Evolutionary conservation across 2,888 invertebrate genomes (phyloP), one percentile per base, ranked within the genome.

Genomic region (Ormia ochracea): DNA sequence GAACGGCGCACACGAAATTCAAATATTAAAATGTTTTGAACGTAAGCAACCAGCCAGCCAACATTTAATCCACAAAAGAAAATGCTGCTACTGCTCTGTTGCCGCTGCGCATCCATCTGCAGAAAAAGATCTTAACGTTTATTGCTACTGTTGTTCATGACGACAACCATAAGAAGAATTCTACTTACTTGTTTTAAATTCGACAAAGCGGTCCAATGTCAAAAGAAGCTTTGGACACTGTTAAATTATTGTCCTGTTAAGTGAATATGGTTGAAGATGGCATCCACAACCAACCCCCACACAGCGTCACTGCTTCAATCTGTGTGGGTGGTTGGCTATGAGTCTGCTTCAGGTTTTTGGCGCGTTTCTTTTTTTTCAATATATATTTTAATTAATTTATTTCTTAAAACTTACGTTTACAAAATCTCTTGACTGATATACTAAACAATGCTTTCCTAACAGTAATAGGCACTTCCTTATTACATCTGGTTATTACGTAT

Each of bases 1-100:
- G 75, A 66, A 48, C 79, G 76, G 74, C 75, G 70, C 79, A 76
- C 70, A 72, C 76, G 72, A 70, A 50, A 65, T 12, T 59, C 23
- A 28, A 56, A 56, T 10, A 38, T 3, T 54, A 43, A 43, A 59
- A 41, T 28, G 10, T 43, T 58, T 38, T 50, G 12, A 58, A 65
- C 28, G n/a, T 45, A 74, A 14, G 6, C 10, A 54, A 28, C 10
- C 68, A 69, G 19, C 28, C 66, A 50, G 21, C 4, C 68, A 69
- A 69, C 52, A 61, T 45, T 54, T 38, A 54, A 38, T 63, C 45
- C 50, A 68, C 78, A 61, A 54, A 68, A 69, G 28, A 48, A 68
- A 9, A 10, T 36, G 17, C 10, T 56, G 43, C 17, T 52, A 17
- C 28, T 61, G 23, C 4, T n/a, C n/a, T 48, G 56, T 17, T 26